Conservation (phyloP, 2,113 vertebrate species). For the Dromaius novaehollandiae region DNA sequence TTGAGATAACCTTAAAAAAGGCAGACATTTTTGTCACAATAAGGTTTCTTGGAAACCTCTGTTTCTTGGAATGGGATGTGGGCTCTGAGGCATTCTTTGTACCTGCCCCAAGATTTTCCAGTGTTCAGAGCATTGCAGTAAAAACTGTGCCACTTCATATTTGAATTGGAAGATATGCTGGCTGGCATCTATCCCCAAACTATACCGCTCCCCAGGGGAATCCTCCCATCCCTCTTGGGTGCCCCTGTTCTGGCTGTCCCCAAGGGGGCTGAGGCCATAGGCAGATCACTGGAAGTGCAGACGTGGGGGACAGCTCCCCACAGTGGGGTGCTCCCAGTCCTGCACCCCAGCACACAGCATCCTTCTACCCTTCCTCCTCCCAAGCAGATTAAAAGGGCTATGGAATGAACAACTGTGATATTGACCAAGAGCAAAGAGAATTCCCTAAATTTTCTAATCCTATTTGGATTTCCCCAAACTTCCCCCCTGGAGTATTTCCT, state of each 20-base stretch:
- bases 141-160: background rate
- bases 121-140: background rate
- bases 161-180: background rate
- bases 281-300: background rate
- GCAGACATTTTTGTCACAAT: background rate
- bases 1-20: background rate
- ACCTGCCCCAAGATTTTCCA: background rate
- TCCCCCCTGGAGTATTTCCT: background rate
- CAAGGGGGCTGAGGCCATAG: background rate
- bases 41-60: background rate
- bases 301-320: background rate
- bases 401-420: background rate
- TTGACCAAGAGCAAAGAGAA: background rate
- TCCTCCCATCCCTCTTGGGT: fast-evolving
- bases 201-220: background rate
- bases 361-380: background rate
- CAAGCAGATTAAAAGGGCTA: background rate
- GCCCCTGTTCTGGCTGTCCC: background rate
- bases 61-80: background rate
- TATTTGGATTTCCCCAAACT: background rate
- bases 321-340: background rate
- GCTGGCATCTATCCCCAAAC: background rate
- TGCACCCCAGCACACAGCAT: fast-evolving
- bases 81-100: background rate
- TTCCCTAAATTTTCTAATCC: background rate